Base-by-base conservation (phyloP, 2,113 vertebrate species). In the Macrotis lagotis region DNA sequence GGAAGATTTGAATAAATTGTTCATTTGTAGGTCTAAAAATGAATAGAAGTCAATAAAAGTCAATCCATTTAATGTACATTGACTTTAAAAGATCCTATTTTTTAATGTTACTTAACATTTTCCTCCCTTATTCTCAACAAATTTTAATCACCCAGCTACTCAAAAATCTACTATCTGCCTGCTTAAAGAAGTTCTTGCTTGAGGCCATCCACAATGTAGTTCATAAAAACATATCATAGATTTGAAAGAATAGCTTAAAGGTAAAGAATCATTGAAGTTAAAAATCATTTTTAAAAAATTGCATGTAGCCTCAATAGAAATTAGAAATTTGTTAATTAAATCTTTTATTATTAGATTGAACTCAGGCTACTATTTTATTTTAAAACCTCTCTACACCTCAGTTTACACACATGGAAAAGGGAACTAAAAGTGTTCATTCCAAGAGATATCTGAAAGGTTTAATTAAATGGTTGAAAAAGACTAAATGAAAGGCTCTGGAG, bases 191-290 rank as follows among this genome's bases (percentile, higher is more conserved):
- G 50, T 53, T n/a, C 22, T 91, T 91, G 25, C 44, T 92, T 93
- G 25, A 95, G 48, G 48, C 89, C 90, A 94, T 97, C 91, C 93
- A 96, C 50, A 95, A 96, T 93, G 55, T 26, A 96, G 48, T 94
- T 96, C 47, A 48, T 49, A 94, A 0, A 22, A 91, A 96, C 28
- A 91, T 0, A 88, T 48, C 92, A 93, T 91, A 50, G 25, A 92
- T 94, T 93, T 95, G 55, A 51, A 96, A 95, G 89, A 95, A 49
- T 92, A 96, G 10, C 51, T 93, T 24, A 52, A 83, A n/a, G n/a
- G 6, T 83, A 83, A 83, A 83, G 66, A 83, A 83, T 83, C n/a
- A 44, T 7, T 83, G n/a, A 11, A 89, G 24, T n/a, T 95, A 94
- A 95, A 93, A 95, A 93, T 51, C n/a, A 91, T 92, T 91, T 93